A percentile compares a stretch with the other conserved stretches of the same genome.
phyloP scores from a whole-genome alignment of 2,888 invertebrate species.

The Lamellibrachia satsuma region DNA sequence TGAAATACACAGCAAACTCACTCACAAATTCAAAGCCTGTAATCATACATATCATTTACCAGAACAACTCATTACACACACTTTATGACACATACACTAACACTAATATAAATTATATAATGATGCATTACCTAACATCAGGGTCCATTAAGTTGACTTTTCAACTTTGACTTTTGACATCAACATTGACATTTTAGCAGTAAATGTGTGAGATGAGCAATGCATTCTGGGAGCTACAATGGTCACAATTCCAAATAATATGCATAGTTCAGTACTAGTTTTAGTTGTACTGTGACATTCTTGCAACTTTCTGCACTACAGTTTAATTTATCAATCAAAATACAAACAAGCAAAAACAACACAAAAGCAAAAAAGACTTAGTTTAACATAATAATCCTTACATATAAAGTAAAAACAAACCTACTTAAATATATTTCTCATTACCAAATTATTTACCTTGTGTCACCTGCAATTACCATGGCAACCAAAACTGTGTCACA shows the following conservation, averaged over 20 bases:
- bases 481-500: too few relatives aligned
- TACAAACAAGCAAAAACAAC: background rate
- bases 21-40: background rate
- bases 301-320: background rate
- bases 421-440: background rate
- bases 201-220: too few relatives aligned
- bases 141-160: too few relatives aligned
- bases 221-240: too few relatives aligned
- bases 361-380: background rate
- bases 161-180: too few relatives aligned
- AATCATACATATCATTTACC: too few relatives aligned
- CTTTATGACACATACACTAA: background rate
- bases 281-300: background rate
- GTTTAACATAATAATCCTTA: background rate
- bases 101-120: too few relatives aligned
- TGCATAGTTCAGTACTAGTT: background rate
- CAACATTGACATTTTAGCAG: too few relatives aligned
- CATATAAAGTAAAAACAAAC: background rate
- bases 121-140: too few relatives aligned
- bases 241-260: too few relatives aligned
- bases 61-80: background rate
- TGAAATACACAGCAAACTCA: constrained; percentile 40
- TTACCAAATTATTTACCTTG: background rate
- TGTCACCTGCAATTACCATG: background rate
- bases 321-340: background rate